These are phyloP conservation scores for Ailuropoda melanoleuca DNA, from an alignment of 2,113 vertebrate genomes.

Conservation along the genomic window DNA sequence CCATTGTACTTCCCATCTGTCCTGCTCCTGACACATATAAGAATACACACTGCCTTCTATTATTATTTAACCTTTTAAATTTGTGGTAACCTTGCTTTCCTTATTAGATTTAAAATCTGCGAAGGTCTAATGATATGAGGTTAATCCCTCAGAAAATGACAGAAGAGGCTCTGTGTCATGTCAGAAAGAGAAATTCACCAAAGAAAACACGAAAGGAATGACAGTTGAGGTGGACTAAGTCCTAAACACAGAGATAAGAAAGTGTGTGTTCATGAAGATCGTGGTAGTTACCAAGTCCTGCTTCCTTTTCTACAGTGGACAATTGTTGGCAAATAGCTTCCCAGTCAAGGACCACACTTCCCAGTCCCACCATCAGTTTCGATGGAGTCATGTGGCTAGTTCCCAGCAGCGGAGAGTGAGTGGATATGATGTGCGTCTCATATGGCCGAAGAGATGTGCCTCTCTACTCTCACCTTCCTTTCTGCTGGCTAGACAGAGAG, in stretches of 20 bases:
- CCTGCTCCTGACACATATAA: neutral
- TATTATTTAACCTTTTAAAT: neutral
- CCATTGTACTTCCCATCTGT: neutral
- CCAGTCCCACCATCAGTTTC: neutral
- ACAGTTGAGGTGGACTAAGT: neutral
- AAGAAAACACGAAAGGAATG: neutral
- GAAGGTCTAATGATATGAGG: neutral
- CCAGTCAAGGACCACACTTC: neutral
- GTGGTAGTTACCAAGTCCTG: neutral
- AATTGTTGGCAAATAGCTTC: neutral
- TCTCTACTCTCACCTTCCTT: neutral
- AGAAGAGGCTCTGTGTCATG: neutral
- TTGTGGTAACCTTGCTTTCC: neutral
- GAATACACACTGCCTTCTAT: neutral
- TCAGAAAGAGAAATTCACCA: slow-evolving; percentile 9
- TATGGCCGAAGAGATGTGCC: no score
- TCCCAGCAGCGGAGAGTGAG: neutral
- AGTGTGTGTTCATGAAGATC: neutral
- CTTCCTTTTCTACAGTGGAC: neutral
- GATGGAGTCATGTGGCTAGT: neutral
- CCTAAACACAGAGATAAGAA: neutral
- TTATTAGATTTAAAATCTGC: neutral
- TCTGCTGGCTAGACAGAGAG: neutral
- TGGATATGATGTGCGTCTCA: neutral
- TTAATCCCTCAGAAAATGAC: neutral